Conservation (phyloP, 2,797 vertebrate species). For the Sebastes iracundus region DNA sequence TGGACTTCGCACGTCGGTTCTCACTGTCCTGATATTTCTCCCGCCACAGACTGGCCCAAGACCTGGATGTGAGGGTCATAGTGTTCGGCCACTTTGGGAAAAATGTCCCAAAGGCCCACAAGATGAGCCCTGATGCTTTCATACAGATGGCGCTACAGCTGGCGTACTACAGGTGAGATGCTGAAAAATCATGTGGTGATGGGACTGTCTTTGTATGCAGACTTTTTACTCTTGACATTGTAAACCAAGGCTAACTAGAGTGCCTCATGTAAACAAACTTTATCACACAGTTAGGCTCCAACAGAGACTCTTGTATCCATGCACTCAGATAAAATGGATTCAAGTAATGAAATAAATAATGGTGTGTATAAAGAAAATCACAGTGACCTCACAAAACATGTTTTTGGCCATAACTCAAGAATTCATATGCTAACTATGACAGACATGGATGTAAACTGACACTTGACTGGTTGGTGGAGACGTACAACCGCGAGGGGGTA, state of each 20-base stretch:
- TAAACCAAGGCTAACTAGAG: neutral
- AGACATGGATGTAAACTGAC: no score
- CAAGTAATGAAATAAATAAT: neutral
- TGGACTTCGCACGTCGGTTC: neutral
- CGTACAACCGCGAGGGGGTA: neutral
- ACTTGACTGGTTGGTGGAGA: no score
- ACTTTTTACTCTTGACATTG: neutral
- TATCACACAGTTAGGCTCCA: neutral
- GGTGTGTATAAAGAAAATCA: neutral
- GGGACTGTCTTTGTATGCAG: neutral
- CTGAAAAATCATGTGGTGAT: neutral
- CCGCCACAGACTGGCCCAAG: conserved; percentile 86
- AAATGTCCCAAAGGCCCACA: conserved; percentile 89
- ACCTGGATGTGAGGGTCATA: conserved; percentile 87
- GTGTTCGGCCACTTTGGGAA: conserved; percentile 93
- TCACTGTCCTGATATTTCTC: neutral
- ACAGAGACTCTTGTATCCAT: neutral
- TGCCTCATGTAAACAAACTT: neutral
- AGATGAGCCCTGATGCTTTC: conserved; percentile 94
- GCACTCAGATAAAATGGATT: neutral
- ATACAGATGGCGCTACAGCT: conserved; percentile 93
- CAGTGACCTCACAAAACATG: no score
- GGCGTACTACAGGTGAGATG: conserved; percentile 90
- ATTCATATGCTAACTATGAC: no score
- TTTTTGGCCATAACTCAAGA: no score